These are phyloP conservation scores for Tiliqua scincoides DNA, from an alignment of 2,113 vertebrate species.

Conservation along the genomic window DNA sequence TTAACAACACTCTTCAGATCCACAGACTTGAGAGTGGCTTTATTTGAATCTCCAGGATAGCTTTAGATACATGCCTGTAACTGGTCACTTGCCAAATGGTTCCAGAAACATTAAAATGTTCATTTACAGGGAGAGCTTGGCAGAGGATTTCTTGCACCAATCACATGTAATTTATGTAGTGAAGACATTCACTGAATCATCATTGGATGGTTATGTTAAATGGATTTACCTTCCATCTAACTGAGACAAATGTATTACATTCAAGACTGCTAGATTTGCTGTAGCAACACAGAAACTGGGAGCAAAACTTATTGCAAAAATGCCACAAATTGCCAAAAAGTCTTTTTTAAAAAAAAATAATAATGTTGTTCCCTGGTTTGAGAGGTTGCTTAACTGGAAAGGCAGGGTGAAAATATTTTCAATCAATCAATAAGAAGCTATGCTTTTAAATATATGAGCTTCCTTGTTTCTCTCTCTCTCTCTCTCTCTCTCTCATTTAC, in stretches of 20 bases:
- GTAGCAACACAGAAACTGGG: background rate
- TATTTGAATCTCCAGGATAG: background rate
- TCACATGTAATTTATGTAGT: too few relatives aligned
- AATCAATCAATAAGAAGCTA: too few relatives aligned
- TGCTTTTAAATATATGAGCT: too few relatives aligned
- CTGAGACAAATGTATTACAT: background rate
- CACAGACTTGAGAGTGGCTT: background rate
- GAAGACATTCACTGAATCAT: too few relatives aligned
- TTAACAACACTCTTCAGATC: background rate
- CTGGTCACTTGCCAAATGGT: background rate
- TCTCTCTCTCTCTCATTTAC: background rate
- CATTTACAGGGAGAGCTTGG: background rate
- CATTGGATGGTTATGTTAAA: background rate
- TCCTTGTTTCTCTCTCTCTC: too few relatives aligned
- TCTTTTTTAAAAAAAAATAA: background rate
- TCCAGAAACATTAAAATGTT: background rate
- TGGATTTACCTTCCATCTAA: background rate
- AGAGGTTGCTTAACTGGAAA: too few relatives aligned
- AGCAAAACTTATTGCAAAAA: background rate
- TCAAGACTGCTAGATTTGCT: background rate
- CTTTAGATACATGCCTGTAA: background rate
- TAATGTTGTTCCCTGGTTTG: too few relatives aligned
- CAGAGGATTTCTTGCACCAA: background rate
- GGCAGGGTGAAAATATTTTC: too few relatives aligned
- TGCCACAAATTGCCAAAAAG: background rate